Percentiles rank a stretch among this genome's conserved stretches.
phyloP scores from a whole-genome alignment of 2,888 invertebrate species.

The Eurois occulta region DNA sequence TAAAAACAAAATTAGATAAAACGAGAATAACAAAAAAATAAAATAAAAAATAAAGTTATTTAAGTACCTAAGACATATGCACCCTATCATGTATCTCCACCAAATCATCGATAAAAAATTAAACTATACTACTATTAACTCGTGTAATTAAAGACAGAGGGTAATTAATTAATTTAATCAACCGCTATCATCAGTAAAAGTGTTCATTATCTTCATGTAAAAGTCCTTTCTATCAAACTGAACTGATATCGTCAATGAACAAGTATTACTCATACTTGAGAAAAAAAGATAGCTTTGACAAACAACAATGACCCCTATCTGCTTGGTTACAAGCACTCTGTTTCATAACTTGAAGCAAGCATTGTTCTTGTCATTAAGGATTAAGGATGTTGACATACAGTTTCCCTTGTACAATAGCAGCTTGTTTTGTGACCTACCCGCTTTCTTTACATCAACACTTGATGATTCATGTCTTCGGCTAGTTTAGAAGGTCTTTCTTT shows the following conservation, averaged over 20 bases:
- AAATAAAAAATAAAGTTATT: too few species aligned
- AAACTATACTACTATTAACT: background rate
- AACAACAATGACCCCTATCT: background rate
- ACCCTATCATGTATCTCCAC: background rate
- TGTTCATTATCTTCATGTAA: background rate
- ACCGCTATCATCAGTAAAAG: background rate
- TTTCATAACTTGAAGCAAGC: conserved; percentile 20
- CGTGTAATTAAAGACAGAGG: background rate
- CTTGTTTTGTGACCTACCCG: conserved; percentile 33
- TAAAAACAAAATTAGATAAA: too few species aligned
- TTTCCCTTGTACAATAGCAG: conserved; percentile 37
- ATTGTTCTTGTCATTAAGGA: conserved; percentile 31
- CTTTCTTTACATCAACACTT: conserved; percentile 9
- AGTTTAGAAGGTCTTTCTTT: background rate
- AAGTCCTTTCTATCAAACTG: conserved; percentile 3
- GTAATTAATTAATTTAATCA: background rate
- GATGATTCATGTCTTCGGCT: background rate
- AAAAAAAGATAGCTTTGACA: background rate
- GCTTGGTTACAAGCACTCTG: background rate
- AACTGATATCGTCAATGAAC: background rate
- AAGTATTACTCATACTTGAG: background rate
- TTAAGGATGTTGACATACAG: conserved; percentile 55
- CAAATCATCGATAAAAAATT: background rate
- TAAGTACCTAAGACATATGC: too few species aligned
- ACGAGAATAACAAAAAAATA: too few species aligned